Conservation (phyloP, 1,140 invertebrate genomes). For the Drosophila kanapiae region DNA sequence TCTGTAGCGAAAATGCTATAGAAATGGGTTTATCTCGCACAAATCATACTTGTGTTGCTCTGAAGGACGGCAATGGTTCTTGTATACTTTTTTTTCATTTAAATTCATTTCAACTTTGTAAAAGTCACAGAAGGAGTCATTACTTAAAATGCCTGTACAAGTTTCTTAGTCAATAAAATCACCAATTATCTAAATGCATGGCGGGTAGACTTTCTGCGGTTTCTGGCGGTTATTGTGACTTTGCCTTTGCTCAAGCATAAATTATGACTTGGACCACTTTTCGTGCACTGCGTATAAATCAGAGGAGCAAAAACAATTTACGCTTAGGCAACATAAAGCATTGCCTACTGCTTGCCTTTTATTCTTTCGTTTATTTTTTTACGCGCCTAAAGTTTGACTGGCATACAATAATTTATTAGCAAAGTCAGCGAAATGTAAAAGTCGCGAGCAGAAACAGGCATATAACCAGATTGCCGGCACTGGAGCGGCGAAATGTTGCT, state of each 20-base stretch:
- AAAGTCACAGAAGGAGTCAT: conserved; percentile 5
- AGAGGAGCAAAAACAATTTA: conserved; percentile 64
- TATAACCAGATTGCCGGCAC: conserved; percentile 55
- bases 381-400: conserved; percentile 58
- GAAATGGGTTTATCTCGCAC: not conserved
- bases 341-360: conserved; percentile 12
- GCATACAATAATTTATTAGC: conserved; percentile 75
- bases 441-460: conserved; percentile 13
- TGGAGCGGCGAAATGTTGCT: conserved; percentile 9
- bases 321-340: conserved; percentile 68
- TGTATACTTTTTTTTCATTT: not conserved
- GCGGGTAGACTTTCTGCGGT: conserved; percentile 2
- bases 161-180: conserved; percentile 30
- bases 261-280: conserved; percentile 59
- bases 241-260: conserved; percentile 55
- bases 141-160: conserved; percentile 5
- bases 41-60: not conserved
- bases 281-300: conserved; percentile 61
- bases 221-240: conserved; percentile 4
- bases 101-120: conserved; percentile 4
- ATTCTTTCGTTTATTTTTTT: conserved; percentile 43
- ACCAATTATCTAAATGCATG: conserved; percentile 68
- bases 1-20: not conserved
- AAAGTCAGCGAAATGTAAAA: conserved; percentile 39
- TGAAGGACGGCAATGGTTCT: conserved; percentile 4